Base-by-base conservation (phyloP, 2,888 invertebrate species). In the Julus scanicus region DNA sequence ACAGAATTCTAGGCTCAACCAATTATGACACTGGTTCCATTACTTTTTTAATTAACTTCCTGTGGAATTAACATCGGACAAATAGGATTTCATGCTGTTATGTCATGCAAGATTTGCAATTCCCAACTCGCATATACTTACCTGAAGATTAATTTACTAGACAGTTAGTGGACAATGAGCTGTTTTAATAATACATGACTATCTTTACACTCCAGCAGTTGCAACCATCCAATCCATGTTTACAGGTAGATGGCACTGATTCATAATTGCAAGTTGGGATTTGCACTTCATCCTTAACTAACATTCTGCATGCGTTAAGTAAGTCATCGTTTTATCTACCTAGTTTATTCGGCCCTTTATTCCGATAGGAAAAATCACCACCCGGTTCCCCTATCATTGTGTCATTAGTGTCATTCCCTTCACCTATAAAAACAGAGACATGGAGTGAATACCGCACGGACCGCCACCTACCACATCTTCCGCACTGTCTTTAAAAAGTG, bases 401-500 rank as follows among this genome's bases (percentile, higher is more conserved):
- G 49, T 44, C 86, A 86, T 44, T 40, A 87, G 87, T 87, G 87
- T 71, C 57, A 57, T 87, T 87, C 63, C 87, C 87, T 40, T 87
- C 87, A 57, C 87, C 86, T 86, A 84, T 84, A 84, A 84, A 84
- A 84, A 84, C 20, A 84, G 84, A 84, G 84, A 84, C 48, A 84
- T 40, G 40, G 84, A 71, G 71, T 71, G 29, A 71, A 71, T 71
- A 71, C 71, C 71, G 71, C 29, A 71, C 71, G 71, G 71, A 71
- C 71, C 71, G 71, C 71, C 71, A 71, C 71, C 71, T 29, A 71
- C 71, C 71, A 29, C 11, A 29, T 71, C 71, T 71, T 71, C 29
- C 71, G 20, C 71, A 11, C 71, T 71, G 71, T 8, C 71, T 29
- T 71, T 8, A 9, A 11, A 71, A 71, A 71, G 71, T 71, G 71